Conservation (phyloP, 2,888 invertebrate genomes). For the Xanthia icteritia region DNA sequence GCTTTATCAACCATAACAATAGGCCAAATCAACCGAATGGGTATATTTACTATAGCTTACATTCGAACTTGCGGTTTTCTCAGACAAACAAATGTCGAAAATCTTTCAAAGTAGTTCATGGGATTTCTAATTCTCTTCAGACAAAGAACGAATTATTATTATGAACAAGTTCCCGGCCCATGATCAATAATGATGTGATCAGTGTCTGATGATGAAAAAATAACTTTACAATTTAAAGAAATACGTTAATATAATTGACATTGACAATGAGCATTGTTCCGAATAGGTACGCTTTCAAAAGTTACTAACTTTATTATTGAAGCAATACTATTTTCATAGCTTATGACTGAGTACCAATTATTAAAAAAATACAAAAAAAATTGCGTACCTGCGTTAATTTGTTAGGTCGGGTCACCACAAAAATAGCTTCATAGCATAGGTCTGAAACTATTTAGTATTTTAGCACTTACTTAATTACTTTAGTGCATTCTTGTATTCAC, state of each 20-base stretch:
- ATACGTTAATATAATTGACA: constrained; percentile 1
- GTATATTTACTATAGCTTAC: constrained; percentile 13
- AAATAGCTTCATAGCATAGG: background rate
- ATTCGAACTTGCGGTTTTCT: constrained; percentile 35
- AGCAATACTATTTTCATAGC: constrained; percentile 25
- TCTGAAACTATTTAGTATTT: background rate
- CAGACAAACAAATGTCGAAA: constrained; percentile 12
- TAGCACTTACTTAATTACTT: background rate
- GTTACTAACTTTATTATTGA: background rate
- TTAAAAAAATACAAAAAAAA: background rate
- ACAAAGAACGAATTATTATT: constrained; percentile 20
- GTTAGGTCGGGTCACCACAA: background rate
- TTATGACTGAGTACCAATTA: background rate
- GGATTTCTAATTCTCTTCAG: constrained; percentile 3
- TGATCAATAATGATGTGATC: constrained; percentile 14
- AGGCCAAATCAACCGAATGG: constrained; percentile 36
- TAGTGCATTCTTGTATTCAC: background rate
- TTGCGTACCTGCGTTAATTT: background rate
- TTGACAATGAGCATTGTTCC: background rate
- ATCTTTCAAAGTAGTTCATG: constrained; percentile 25
- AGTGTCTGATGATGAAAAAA: background rate
- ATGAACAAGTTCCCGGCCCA: background rate
- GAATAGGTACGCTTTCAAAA: background rate
- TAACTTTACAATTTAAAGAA: background rate
- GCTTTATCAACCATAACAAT: constrained; percentile 19